Percentiles rank a stretch among this genome's conserved stretches.
phyloP scores from a whole-genome alignment of 2,888 invertebrate genomes.

The Eristalinus sepulchralis region DNA sequence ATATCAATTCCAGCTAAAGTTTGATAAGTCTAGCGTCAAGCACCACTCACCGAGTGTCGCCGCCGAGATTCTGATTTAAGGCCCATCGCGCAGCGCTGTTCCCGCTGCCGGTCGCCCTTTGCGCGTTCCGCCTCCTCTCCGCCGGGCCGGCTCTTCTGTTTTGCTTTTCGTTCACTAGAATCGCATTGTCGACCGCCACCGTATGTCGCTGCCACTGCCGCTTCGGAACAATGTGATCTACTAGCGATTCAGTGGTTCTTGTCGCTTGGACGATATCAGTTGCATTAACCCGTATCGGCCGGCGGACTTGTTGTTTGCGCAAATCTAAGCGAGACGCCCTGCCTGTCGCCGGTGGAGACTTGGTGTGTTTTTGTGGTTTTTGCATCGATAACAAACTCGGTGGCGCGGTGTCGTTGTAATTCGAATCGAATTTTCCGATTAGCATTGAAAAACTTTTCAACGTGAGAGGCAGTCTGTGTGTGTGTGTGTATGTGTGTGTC shows the following conservation, averaged over 20 bases:
- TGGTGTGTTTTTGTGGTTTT: constrained; percentile 12
- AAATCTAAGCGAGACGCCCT: constrained; percentile 31
- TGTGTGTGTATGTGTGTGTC: background rate
- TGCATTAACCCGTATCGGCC: constrained; percentile 44
- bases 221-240: constrained; percentile 19
- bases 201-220: background rate
- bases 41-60: background rate
- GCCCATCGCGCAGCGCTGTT: background rate
- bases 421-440: constrained; percentile 43
- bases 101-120: background rate
- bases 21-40: constrained; percentile 19
- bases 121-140: background rate
- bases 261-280: constrained; percentile 61
- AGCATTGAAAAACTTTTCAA: background rate
- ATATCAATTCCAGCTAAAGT: constrained; percentile 18
- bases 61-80: constrained; percentile 27
- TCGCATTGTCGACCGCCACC: background rate
- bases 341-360: background rate
- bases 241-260: constrained; percentile 58
- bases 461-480: background rate
- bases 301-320: constrained; percentile 1
- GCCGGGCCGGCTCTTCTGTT: background rate
- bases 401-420: constrained; percentile 13
- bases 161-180: background rate
- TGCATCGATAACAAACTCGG: background rate